Percentiles rank a stretch among this genome's conserved stretches.
phyloP scores from a whole-genome alignment of 2,888 invertebrate species.

The Helicoverpa assulta region DNA sequence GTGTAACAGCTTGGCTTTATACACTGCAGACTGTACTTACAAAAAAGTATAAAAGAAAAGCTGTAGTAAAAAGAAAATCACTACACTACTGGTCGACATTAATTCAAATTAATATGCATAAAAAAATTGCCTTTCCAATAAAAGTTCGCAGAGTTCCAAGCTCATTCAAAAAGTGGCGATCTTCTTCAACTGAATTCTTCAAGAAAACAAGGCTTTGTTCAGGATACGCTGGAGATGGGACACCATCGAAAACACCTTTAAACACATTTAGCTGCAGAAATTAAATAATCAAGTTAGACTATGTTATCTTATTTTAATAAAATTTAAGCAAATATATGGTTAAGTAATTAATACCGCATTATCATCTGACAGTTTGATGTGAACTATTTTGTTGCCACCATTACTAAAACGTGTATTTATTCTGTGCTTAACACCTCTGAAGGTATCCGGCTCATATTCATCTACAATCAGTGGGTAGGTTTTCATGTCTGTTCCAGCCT shows the following conservation, averaged over 20 bases:
- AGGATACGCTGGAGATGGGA: constrained; percentile 70
- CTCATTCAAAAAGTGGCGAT: constrained; percentile 91
- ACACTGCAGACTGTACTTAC: background rate
- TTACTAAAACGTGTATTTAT: constrained; percentile 91
- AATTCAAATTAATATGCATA: background rate
- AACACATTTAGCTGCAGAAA: constrained; percentile 80
- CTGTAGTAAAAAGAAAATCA: too few relatives aligned
- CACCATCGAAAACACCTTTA: constrained; percentile 78
- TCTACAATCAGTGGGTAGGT: constrained; percentile 91
- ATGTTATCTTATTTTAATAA: background rate
- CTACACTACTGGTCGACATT: too few relatives aligned
- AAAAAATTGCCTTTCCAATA: constrained; percentile 83
- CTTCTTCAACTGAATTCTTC: constrained; percentile 88
- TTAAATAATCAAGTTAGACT: background rate
- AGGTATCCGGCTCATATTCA: constrained; percentile 91
- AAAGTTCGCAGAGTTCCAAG: constrained; percentile 90
- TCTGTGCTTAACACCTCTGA: constrained; percentile 89
- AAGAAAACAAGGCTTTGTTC: constrained; percentile 75
- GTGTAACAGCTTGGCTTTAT: background rate
- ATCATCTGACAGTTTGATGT: constrained; percentile 91
- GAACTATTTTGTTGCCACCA: constrained; percentile 90
- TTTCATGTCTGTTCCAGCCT: constrained; percentile 84
- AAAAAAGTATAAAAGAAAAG: too few relatives aligned
- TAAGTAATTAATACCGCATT: constrained; percentile 88
- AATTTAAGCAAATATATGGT: background rate